phyloP scores from a whole-genome alignment of 1,140 invertebrate genomes.

The Musca domestica region DNA sequence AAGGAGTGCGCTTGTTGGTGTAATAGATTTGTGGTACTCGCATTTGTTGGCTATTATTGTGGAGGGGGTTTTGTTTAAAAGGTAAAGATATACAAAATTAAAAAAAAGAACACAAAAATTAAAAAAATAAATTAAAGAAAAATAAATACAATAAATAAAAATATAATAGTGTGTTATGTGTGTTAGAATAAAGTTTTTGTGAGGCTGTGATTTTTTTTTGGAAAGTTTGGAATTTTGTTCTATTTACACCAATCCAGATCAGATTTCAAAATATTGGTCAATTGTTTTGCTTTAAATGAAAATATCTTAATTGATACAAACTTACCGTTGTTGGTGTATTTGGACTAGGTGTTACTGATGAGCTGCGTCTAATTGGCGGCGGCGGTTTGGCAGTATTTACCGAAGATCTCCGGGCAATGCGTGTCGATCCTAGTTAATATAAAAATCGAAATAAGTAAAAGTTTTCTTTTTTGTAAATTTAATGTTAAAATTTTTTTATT shows the following conservation, averaged over 20 bases:
- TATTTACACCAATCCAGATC: neutral
- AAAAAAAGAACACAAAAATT: neutral
- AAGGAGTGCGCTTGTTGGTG: constrained; percentile 32
- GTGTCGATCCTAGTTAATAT: constrained; percentile 37
- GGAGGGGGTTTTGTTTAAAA: constrained; percentile 21
- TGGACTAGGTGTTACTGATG: constrained; percentile 67
- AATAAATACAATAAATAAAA: no score
- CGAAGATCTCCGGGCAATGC: constrained; percentile 55
- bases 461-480: neutral
- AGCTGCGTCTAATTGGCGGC: constrained; percentile 81
- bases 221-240: neutral
- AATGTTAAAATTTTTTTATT: neutral
- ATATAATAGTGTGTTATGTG: no score
- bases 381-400: constrained; percentile 71
- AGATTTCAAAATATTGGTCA: neutral
- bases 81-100: neutral
- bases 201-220: no score
- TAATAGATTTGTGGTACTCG: constrained; percentile 23
- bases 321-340: constrained; percentile 46
- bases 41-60: constrained; percentile 11
- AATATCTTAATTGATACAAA: neutral
- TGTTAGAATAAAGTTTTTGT: no score
- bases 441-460: constrained; percentile 11
- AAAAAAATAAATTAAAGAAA: no score
- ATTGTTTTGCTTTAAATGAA: neutral